Conservation (phyloP, 92 coral and sea anemone genomes). For the Nematostella vectensis region DNA sequence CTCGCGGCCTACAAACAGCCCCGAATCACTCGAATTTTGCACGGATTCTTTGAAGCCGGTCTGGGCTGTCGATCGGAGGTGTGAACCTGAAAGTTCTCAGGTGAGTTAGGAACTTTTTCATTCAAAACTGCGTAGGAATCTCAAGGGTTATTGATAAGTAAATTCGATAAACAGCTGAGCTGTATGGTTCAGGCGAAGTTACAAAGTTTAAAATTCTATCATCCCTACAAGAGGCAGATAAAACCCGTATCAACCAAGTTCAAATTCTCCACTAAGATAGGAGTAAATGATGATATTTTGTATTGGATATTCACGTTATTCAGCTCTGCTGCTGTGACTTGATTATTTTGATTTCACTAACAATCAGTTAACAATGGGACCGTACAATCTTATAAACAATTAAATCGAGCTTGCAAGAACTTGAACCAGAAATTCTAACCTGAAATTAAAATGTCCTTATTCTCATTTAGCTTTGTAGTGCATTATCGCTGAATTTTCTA, state of each 20-base stretch:
- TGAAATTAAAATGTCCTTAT: neutral
- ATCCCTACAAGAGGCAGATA: neutral
- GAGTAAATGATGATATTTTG: neutral
- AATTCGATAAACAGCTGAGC: constrained; percentile 27
- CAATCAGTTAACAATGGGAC: constrained; percentile 31
- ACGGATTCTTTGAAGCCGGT: neutral
- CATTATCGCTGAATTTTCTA: no score
- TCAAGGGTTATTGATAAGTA: constrained; percentile 16
- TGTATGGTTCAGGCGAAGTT: neutral
- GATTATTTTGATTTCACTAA: constrained; percentile 23
- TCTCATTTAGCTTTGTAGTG: neutral
- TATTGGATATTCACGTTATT: neutral
- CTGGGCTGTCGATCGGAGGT: constrained; percentile 1
- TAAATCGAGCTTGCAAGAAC: neutral
- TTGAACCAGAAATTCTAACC: neutral
- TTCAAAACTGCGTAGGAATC: constrained; percentile 30
- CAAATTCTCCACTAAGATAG: neutral
- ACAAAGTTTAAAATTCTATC: neutral
- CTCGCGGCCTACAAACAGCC: neutral
- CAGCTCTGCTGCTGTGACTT: neutral
- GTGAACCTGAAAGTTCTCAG: constrained; percentile 10
- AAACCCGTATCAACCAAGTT: neutral
- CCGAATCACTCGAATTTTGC: neutral
- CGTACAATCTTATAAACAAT: constrained; percentile 22
- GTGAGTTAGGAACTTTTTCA: constrained; percentile 25